Evolutionary conservation across 2,888 invertebrate genomes (phyloP).

Genomic region (Drosophila phalerata): DNA sequence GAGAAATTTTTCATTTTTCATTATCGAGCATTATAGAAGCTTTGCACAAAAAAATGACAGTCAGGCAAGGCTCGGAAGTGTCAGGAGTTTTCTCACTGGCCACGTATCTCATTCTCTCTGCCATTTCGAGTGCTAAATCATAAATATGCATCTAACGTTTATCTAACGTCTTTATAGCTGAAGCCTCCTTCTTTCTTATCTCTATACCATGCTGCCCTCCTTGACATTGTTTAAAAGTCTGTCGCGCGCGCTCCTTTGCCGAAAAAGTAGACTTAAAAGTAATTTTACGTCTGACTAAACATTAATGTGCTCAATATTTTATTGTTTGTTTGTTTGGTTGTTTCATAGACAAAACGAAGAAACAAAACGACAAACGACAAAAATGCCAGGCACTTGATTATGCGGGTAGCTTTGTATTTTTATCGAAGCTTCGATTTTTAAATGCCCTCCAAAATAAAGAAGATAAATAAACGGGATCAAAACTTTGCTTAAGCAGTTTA

Average conservation of each 20-base stretch:
- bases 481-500: conserved; percentile 11
- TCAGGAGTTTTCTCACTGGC: conserved; percentile 39
- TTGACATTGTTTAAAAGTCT: conserved; percentile 77
- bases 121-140: conserved; percentile 71
- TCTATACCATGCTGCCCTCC: conserved; percentile 14
- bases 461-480: conserved; percentile 86
- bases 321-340: conserved; percentile 82
- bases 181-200: conserved; percentile 9
- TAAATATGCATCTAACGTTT: conserved; percentile 81
- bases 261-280: conserved; percentile 84
- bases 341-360: conserved; percentile 44
- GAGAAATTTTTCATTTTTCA: conserved; percentile 80
- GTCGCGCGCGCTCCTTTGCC: conserved; percentile 23
- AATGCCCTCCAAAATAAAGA: conserved; percentile 33
- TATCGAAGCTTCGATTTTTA: conserved; percentile 45
- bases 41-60: conserved; percentile 65
- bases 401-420: conserved; percentile 62
- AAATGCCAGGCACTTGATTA: conserved; percentile 60
- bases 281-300: conserved; percentile 86
- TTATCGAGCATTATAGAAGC: conserved; percentile 83
- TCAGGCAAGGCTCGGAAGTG: conserved; percentile 48
- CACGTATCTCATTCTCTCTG: conserved; percentile 32
- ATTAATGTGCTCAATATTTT: conserved; percentile 86
- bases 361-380: conserved; percentile 42
- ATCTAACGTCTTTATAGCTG: conserved; percentile 77